These are phyloP conservation scores for Pogonomyrmex barbatus DNA, from an alignment of 1,140 invertebrate species.

Conservation along the genomic window DNA sequence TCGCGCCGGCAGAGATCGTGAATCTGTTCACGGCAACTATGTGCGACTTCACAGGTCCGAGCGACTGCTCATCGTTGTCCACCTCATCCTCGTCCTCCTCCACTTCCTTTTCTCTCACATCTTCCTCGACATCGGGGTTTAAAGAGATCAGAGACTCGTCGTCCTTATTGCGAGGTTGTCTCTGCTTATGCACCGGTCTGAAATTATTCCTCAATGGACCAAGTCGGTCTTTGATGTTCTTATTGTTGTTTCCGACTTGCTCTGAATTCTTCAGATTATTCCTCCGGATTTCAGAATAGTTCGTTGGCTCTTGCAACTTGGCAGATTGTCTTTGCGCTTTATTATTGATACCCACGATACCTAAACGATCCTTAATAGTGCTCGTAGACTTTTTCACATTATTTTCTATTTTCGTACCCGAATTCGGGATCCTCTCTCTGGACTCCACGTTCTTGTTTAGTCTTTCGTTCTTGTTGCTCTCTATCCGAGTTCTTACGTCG, in stretches of 20 bases:
- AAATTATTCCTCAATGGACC: slow-evolving; percentile 84
- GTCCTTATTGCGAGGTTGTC: slow-evolving; percentile 71
- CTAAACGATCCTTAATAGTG: slow-evolving; percentile 80
- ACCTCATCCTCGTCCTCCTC: slow-evolving; percentile 75
- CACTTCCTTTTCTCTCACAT: slow-evolving; percentile 84
- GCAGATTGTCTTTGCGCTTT: slow-evolving; percentile 79
- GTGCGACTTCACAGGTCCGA: slow-evolving; percentile 82
- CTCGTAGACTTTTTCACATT: slow-evolving; percentile 59
- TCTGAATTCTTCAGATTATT: slow-evolving; percentile 66
- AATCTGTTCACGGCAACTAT: slow-evolving; percentile 82
- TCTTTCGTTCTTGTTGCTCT: slow-evolving; percentile 69
- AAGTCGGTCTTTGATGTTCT: slow-evolving; percentile 85
- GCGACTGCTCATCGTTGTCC: slow-evolving; percentile 78
- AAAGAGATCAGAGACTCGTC: slow-evolving; percentile 83
- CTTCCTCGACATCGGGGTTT: slow-evolving; percentile 66
- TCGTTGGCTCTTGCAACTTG: slow-evolving; percentile 80
- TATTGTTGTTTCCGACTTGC: slow-evolving; percentile 78
- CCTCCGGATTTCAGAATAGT: slow-evolving; percentile 13
- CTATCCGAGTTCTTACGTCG: slow-evolving; percentile 77
- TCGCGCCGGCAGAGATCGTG: not conserved
- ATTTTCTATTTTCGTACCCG: slow-evolving; percentile 48
- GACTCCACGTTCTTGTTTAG: slow-evolving; percentile 45
- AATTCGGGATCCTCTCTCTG: slow-evolving; percentile 63
- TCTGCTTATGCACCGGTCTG: slow-evolving; percentile 70
- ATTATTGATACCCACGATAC: slow-evolving; percentile 51